Conservation (phyloP, 1,140 invertebrate species). For the Drosophila bocqueti region DNA sequence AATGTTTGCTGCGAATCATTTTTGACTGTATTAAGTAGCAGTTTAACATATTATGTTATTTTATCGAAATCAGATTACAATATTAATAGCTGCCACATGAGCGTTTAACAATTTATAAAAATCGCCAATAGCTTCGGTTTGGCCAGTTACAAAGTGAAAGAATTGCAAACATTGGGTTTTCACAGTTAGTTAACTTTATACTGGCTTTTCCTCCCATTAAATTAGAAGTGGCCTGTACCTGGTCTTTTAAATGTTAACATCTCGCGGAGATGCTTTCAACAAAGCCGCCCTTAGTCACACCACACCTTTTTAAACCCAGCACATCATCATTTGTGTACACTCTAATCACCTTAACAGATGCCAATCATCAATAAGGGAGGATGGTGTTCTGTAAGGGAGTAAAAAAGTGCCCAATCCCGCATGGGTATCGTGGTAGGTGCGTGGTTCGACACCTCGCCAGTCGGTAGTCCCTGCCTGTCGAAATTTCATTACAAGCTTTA, state of each 20-base stretch:
- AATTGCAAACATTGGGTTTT: too few species aligned
- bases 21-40: too few species aligned
- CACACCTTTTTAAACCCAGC: background rate
- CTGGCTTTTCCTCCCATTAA: background rate
- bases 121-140: too few species aligned
- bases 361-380: constrained; percentile 67
- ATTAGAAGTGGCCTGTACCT: background rate
- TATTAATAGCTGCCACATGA: too few species aligned
- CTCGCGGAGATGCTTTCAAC: background rate
- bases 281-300: background rate
- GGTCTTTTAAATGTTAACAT: constrained; percentile 32
- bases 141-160: too few species aligned
- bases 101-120: too few species aligned
- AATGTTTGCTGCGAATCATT: too few species aligned
- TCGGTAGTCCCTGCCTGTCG: constrained; percentile 1
- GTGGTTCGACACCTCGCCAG: constrained; percentile 18
- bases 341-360: constrained; percentile 73
- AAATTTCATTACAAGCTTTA: constrained; percentile 64
- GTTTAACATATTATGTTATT: too few species aligned
- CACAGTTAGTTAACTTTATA: background rate
- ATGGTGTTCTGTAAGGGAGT: background rate
- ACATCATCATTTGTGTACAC: constrained; percentile 40
- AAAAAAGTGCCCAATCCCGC: background rate
- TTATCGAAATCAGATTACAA: too few species aligned
- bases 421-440: constrained; percentile 18